Percentiles rank a stretch among this genome's conserved stretches.
Conservation (phyloP, 1,140 invertebrate genomes). For the Pentalonia nigronervosa region DNA sequence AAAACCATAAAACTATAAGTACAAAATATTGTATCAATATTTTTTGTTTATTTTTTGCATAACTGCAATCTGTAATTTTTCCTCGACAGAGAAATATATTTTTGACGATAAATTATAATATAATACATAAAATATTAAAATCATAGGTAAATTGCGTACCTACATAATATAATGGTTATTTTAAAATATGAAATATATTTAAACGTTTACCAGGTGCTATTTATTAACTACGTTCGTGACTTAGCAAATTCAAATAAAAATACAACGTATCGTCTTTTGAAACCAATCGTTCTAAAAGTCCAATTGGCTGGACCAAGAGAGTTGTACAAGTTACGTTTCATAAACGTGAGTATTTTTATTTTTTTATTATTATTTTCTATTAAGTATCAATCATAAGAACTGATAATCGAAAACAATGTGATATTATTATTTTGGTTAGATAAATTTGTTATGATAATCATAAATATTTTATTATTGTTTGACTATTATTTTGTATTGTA, state of each 20-base stretch:
- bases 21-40: neutral
- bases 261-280: neutral
- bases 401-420: too few relatives aligned
- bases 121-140: neutral
- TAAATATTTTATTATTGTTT: neutral
- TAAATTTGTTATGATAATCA: neutral
- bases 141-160: neutral
- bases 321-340: neutral
- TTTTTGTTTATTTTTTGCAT: neutral
- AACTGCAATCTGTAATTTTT: neutral
- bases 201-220: neutral
- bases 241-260: neutral
- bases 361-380: too few relatives aligned
- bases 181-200: neutral
- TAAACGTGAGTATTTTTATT: conserved; percentile 32
- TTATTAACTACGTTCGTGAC: neutral
- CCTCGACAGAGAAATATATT: neutral
- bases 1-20: neutral
- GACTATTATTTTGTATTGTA: neutral
- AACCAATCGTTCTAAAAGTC: conserved; percentile 11
- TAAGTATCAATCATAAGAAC: too few relatives aligned
- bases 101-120: neutral
- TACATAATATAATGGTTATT: neutral
- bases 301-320: neutral
- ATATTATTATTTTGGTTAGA: neutral